Percentiles rank a stretch among this genome's conserved stretches.
Evolutionary conservation across 2,113 vertebrate genomes (phyloP).

Genomic region (Tapirus terrestris): DNA sequence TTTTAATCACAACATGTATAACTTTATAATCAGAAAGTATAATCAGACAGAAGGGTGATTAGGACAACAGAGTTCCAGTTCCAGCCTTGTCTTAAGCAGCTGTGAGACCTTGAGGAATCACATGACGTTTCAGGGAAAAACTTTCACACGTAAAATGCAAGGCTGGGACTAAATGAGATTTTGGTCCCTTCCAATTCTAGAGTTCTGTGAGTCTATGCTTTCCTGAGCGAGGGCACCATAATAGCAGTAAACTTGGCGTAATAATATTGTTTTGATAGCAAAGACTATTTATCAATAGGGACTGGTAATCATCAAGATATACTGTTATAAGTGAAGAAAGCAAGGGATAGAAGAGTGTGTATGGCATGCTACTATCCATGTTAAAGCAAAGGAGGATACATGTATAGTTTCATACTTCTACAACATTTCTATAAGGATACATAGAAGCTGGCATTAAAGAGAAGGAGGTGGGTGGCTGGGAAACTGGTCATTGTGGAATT

Average conservation of each 20-base stretch:
- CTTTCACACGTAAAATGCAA: not conserved
- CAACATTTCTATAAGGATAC: not conserved
- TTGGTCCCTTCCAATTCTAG: not conserved
- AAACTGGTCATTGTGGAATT: not conserved
- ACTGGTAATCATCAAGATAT: not conserved
- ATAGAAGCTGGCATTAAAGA: not conserved
- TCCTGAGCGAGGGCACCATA: not conserved
- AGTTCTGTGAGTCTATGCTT: not conserved
- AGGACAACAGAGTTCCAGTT: not conserved
- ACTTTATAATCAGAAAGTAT: slow-evolving; percentile 51
- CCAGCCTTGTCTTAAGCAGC: not conserved
- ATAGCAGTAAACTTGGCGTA: not conserved
- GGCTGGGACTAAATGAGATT: not conserved
- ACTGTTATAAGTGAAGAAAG: not conserved
- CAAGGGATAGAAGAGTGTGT: not conserved
- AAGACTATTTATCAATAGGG: not conserved
- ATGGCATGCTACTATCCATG: not conserved
- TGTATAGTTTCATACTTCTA: not conserved
- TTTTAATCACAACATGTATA: slow-evolving; percentile 44
- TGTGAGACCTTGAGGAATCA: not conserved
- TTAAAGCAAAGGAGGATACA: slow-evolving; percentile 10
- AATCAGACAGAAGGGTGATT: not conserved
- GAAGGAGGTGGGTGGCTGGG: not conserved
- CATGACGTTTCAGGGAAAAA: not conserved
- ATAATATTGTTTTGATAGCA: not conserved